These are phyloP conservation scores for Lemur catta DNA, from an alignment of 2,797 vertebrate genomes.

Conservation along the genomic window DNA sequence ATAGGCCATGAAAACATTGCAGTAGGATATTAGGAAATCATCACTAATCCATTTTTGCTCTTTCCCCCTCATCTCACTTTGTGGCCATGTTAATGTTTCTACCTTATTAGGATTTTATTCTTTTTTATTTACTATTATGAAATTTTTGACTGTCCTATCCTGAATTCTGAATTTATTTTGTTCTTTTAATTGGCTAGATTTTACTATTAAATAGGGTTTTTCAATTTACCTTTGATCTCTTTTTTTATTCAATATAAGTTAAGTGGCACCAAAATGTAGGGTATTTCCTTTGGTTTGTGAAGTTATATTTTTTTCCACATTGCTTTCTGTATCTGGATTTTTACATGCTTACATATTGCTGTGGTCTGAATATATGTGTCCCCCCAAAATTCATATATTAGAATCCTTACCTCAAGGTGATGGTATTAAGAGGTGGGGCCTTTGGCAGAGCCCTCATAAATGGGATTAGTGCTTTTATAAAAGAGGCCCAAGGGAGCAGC, in stretches of 20 bases:
- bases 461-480: not conserved
- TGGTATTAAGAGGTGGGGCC: not conserved
- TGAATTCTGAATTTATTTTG: not conserved
- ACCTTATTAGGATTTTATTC: not conserved
- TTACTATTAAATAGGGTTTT: not conserved
- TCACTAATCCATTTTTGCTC: not conserved
- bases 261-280: not conserved
- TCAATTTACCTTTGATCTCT: not conserved
- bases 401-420: not conserved
- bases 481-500: not conserved
- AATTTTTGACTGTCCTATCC: not conserved
- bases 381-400: not conserved
- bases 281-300: not conserved
- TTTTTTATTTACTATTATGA: not conserved
- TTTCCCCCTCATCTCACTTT: not conserved
- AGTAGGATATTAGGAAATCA: not conserved
- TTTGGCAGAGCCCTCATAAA: not conserved
- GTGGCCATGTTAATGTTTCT: slow-evolving; percentile 1
- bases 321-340: not conserved
- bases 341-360: not conserved
- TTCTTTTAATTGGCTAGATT: not conserved
- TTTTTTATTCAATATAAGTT: not conserved
- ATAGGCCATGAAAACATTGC: not conserved
- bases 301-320: not conserved
- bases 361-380: not conserved